Evolutionary conservation across 2,113 vertebrate species (phyloP), one percentile per base, ranked within the genome.

Genomic region (Psophia crepitans): DNA sequence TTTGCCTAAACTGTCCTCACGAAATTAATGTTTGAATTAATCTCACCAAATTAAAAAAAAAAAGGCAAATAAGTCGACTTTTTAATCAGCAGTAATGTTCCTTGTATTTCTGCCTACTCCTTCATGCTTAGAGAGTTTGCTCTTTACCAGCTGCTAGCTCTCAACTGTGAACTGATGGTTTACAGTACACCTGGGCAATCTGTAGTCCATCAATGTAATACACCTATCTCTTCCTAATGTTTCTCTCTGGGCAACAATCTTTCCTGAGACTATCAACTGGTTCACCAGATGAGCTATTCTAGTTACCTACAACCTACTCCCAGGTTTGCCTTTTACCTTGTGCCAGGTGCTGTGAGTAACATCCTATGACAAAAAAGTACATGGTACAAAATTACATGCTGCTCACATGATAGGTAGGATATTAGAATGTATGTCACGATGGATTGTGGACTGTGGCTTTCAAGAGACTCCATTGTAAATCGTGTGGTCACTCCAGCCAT

Each of bases 361-460:
- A 41, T 18, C 9, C 2, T 33, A 23, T 65, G 43, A 75, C 6
- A n/a, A 1, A 70, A 49, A 65, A 49, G 2, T 44, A 22, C 0
- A 0, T 13, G 4, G 28, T 39, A 32, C 9, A 57, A 49, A 79
- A 71, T 58, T 32, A 3, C 18, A 0, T 17, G 6, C 20, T 63
- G 10, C 11, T 75, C 5, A 32, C 4, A 14, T 21, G 12, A 44
- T 6, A 2, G 19, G 18, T 26, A 48, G 6, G 5, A 4, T 35
- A 39, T 44, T 22, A 44, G 11, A 69, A 53, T 13, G 11, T 21
- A 33, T 33, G 13, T 41, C 33, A 57, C 12, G 33, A 19, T 41
- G 15, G 14, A 69, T 41, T 48, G 24, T 17, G 8, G 5, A 5
- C 10, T 66, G 7, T 46, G 28, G 16, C 13, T 84, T 84, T 58